Evolutionary conservation across 2,113 vertebrate species (phyloP).

Genomic region (Callipepla squamata): DNA sequence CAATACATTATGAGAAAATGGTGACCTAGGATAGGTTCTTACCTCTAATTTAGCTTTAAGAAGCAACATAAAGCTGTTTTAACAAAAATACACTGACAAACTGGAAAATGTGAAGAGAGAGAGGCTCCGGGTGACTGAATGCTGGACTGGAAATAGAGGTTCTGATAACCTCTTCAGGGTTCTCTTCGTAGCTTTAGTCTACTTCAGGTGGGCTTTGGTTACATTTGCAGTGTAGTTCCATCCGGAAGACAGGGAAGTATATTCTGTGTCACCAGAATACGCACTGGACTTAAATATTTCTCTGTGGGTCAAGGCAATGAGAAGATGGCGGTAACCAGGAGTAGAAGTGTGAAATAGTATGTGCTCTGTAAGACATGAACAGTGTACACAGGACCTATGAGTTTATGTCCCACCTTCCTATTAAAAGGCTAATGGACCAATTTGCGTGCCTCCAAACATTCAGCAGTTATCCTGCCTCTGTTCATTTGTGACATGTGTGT

Average conservation of each 20-base stretch:
- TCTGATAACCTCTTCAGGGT: background rate
- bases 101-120: background rate
- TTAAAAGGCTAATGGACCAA: background rate
- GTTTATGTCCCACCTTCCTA: background rate
- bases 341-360: background rate
- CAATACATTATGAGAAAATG: background rate
- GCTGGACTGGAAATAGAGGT: background rate
- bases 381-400: too few species aligned
- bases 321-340: background rate
- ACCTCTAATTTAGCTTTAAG: background rate
- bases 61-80: background rate
- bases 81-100: background rate
- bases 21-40: background rate
- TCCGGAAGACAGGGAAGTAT: background rate
- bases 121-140: background rate
- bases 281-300: background rate
- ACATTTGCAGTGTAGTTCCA: background rate
- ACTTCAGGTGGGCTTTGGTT: background rate
- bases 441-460: background rate
- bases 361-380: background rate
- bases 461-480: background rate
- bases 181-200: background rate
- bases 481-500: background rate
- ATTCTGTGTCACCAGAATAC: background rate
- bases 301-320: background rate